Conservation (phyloP, 2,113 vertebrate genomes). For the Etheostoma cragini region DNA sequence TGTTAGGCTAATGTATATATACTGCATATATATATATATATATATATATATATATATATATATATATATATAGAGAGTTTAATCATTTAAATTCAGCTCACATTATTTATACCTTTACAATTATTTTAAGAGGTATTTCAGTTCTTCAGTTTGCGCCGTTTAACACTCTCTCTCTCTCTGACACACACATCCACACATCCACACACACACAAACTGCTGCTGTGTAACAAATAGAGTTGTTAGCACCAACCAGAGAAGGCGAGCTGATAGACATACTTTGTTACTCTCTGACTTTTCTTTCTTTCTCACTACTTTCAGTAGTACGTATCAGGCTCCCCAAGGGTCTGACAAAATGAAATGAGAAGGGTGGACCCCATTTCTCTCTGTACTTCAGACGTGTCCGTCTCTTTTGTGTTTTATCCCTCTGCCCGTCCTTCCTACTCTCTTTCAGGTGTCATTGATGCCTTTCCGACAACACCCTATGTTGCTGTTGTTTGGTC, state of each 20-base stretch:
- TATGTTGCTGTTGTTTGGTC: conserved; percentile 16
- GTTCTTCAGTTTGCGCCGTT: conserved; percentile 1
- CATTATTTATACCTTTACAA: neutral
- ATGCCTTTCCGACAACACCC: neutral
- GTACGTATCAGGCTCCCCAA: conserved; percentile 29
- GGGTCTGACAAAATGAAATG: conserved; percentile 55
- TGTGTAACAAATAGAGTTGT: conserved; percentile 53
- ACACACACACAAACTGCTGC: conserved; percentile 32
- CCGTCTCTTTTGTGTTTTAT: conserved; percentile 28
- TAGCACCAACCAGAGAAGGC: conserved; percentile 51
- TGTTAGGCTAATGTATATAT: neutral
- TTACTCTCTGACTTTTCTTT: conserved; percentile 26
- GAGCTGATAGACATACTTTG: conserved; percentile 61
- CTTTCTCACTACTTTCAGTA: conserved; percentile 37
- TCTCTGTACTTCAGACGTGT: conserved; percentile 24
- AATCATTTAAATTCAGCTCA: neutral
- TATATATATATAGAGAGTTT: neutral
- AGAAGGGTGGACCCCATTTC: conserved; percentile 35
- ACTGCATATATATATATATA: no score
- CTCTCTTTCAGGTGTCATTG: neutral
- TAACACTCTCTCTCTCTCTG: neutral
- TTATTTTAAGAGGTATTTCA: conserved; percentile 6
- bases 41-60: no score
- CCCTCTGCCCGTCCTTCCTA: neutral
- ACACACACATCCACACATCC: conserved; percentile 17